Evolutionary conservation across 2,113 vertebrate species (phyloP).

Genomic region (Natator depressus): DNA sequence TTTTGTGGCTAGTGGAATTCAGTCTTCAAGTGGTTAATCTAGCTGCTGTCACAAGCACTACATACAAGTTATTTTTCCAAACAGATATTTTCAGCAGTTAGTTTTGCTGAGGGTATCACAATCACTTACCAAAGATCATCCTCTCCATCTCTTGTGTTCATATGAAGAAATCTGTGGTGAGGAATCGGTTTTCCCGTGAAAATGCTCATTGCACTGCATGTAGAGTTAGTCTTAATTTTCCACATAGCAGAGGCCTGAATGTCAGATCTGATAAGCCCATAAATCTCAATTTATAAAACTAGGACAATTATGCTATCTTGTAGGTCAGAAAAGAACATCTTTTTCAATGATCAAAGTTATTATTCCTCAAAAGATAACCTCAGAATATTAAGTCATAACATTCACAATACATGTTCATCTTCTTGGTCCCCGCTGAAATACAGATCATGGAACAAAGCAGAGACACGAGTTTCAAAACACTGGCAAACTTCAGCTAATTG

Average conservation of each 20-base stretch:
- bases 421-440: neutral
- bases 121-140: neutral
- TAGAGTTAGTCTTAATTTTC: neutral
- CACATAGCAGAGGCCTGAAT: neutral
- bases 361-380: neutral
- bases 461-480: neutral
- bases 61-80: neutral
- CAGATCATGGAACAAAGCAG: neutral
- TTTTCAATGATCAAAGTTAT: conserved; percentile 4
- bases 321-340: conserved; percentile 2
- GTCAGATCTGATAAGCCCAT: neutral
- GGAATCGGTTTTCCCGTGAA: neutral
- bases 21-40: no score
- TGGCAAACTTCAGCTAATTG: neutral
- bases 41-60: neutral
- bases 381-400: neutral
- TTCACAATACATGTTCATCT: neutral
- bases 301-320: neutral
- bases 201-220: neutral
- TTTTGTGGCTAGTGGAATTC: no score
- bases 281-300: neutral
- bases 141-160: neutral
- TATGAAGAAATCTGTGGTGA: neutral
- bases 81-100: neutral
- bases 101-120: neutral